Evolutionary conservation across 2,888 invertebrate species (phyloP).

Genomic region (Dicyrtomina minuta): DNA sequence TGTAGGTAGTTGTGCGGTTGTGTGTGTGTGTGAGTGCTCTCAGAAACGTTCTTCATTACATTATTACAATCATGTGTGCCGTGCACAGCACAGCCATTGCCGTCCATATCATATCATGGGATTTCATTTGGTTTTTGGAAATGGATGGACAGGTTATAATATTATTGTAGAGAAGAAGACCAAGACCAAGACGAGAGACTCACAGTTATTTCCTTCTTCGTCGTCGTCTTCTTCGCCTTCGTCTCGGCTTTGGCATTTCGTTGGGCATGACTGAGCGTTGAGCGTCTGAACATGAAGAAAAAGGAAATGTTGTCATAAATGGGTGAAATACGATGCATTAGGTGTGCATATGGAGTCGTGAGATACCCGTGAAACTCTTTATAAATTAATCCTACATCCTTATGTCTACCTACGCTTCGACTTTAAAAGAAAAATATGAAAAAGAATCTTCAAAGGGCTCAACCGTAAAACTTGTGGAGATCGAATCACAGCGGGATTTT

Average conservation of each 20-base stretch:
- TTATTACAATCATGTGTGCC: too few species aligned
- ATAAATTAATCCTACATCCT: background rate
- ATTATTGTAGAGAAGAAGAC: too few species aligned
- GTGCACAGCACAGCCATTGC: too few species aligned
- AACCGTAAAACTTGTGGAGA: too few species aligned
- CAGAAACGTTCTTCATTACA: too few species aligned
- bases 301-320: conserved; percentile 19
- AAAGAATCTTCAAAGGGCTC: too few species aligned
- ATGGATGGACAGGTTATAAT: background rate
- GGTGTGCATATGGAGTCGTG: conserved; percentile 25
- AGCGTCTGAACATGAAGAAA: conserved; percentile 22
- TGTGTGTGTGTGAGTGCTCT: too few species aligned
- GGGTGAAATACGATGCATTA: conserved; percentile 22
- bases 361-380: conserved; percentile 23
- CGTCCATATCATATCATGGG: background rate
- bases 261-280: conserved; percentile 21
- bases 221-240: too few species aligned
- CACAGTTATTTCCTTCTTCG: conserved; percentile 5
- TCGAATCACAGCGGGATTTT: too few species aligned
- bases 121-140: background rate
- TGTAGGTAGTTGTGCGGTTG: too few species aligned
- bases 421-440: too few species aligned
- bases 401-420: background rate
- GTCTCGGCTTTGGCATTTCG: background rate
- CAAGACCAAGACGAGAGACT: too few species aligned